These are phyloP conservation scores for Philotrypesis tridentata DNA, from an alignment of 1,140 invertebrate species.

Conservation along the genomic window DNA sequence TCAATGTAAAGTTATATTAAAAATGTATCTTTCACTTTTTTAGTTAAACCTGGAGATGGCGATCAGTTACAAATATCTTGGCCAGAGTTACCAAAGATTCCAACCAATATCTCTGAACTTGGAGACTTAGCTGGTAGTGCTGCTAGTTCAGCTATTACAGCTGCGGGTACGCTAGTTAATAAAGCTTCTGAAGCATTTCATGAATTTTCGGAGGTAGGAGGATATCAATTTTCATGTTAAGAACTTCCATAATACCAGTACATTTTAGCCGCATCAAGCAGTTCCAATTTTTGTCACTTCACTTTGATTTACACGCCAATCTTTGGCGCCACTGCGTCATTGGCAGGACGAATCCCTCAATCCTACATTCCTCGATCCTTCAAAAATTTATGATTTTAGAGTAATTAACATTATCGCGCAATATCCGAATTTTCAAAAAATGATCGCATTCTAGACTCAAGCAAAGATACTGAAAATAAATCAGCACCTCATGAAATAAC, in stretches of 20 bases:
- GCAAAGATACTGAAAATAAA: slow-evolving; percentile 9
- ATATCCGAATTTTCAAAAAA: not conserved
- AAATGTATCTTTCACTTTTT: slow-evolving; percentile 49
- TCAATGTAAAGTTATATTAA: not conserved
- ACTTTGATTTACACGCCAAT: no score
- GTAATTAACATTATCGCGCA: not conserved
- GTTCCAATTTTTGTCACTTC: no score
- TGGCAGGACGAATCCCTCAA: no score
- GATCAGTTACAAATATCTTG: slow-evolving; percentile 60
- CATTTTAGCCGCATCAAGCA: no score
- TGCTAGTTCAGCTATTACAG: slow-evolving; percentile 46
- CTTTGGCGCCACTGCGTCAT: no score
- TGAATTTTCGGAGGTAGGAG: slow-evolving; percentile 62
- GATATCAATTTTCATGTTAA: slow-evolving; percentile 1
- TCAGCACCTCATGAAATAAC: slow-evolving; percentile 9
- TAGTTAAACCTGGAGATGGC: slow-evolving; percentile 69
- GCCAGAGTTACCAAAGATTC: slow-evolving; percentile 61
- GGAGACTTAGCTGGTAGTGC: slow-evolving; percentile 54
- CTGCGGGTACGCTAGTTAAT: slow-evolving; percentile 54
- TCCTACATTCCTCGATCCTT: not conserved
- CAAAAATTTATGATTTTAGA: not conserved
- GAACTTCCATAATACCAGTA: no score
- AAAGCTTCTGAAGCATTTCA: slow-evolving; percentile 52
- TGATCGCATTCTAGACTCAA: slow-evolving; percentile 16
- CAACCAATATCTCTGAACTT: slow-evolving; percentile 62